Evolutionary conservation across 2,797 vertebrate genomes (phyloP).

Genomic region (Pterois miles): DNA sequence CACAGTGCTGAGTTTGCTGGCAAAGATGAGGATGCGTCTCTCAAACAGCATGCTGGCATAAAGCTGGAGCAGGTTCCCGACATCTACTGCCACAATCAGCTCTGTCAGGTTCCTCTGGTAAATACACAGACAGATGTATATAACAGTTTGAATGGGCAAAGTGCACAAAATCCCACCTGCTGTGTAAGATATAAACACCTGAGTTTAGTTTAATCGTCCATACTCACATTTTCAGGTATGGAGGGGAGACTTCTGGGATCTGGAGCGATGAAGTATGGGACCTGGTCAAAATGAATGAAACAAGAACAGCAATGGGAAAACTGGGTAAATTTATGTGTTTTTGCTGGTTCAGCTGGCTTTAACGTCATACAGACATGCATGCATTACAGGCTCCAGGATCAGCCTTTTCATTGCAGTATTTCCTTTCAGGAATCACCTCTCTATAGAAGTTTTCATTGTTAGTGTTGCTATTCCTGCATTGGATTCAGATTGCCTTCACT

Average conservation of each 20-base stretch:
- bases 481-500: background rate
- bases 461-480: background rate
- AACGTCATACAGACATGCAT: background rate
- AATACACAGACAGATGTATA: conserved; percentile 15
- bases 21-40: conserved; percentile 88
- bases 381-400: background rate
- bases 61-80: conserved; percentile 88
- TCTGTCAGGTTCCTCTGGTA: conserved; percentile 92
- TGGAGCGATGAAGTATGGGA: conserved; percentile 90
- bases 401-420: conserved; percentile 48
- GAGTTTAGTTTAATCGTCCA: background rate
- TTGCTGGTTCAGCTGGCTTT: background rate
- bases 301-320: background rate
- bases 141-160: background rate
- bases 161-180: background rate
- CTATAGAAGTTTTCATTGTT: background rate
- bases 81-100: conserved; percentile 89
- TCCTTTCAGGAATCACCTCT: background rate
- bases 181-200: background rate
- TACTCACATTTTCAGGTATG: conserved; percentile 92
- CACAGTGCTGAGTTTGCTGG: conserved; percentile 93
- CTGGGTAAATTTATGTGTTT: background rate
- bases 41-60: conserved; percentile 93
- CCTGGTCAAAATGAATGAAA: conserved; percentile 64
- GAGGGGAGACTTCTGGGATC: conserved; percentile 87